Evolutionary conservation across 2,113 vertebrate species (phyloP).

Genomic region (Pygoscelis adeliae): DNA sequence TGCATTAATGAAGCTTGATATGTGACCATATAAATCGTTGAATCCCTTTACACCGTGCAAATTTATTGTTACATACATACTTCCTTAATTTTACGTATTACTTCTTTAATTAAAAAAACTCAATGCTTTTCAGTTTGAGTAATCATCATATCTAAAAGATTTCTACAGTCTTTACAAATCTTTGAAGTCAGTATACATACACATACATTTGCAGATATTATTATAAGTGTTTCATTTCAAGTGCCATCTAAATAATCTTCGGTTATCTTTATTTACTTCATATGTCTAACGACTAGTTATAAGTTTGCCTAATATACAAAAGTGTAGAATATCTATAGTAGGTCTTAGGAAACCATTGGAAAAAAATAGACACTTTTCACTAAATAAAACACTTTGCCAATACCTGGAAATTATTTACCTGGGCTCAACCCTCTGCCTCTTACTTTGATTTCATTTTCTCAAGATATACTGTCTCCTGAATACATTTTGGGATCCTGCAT

Average conservation of each 20-base stretch:
- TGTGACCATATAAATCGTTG: not conserved
- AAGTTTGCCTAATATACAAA: not conserved
- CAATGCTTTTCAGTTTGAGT: not conserved
- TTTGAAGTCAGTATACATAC: not conserved
- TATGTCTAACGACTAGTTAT: not conserved
- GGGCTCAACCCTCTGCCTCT: not conserved
- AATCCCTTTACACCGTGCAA: not conserved
- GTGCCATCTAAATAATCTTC: not conserved
- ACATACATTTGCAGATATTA: not conserved
- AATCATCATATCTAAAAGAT: not conserved
- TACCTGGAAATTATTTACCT: not conserved
- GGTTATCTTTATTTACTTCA: not conserved
- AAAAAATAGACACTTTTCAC: not conserved
- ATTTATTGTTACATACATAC: not conserved
- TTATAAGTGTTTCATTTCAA: not conserved
- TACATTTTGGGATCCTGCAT: constrained; percentile 16
- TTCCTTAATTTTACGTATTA: not conserved
- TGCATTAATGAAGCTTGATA: not conserved
- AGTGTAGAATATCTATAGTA: not conserved
- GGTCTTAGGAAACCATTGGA: not conserved
- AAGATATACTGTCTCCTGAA: constrained; percentile 49
- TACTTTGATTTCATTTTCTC: constrained; percentile 51
- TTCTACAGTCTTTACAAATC: not conserved
- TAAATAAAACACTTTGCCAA: not conserved
- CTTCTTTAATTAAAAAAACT: not conserved